Conservation (phyloP, 2,888 invertebrate genomes). For the Ptycholaimellus sp. region DNA sequence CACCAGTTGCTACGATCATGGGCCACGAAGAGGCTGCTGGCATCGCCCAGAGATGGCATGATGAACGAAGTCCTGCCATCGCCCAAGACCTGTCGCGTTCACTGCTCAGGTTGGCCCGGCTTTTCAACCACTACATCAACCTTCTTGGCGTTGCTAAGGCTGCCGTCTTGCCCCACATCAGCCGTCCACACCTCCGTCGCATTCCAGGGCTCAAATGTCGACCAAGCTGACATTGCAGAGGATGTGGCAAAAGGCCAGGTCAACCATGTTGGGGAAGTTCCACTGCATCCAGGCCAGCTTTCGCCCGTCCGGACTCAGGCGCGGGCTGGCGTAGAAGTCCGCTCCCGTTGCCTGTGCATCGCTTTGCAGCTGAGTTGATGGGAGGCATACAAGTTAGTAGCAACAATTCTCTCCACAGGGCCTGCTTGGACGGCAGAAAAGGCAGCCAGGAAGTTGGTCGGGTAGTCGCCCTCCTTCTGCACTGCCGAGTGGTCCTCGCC, state of each 20-base stretch:
- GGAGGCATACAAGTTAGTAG: too few species aligned
- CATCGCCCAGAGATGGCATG: too few species aligned
- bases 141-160: too few species aligned
- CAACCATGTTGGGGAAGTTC: slow-evolving; percentile 31
- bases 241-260: neutral
- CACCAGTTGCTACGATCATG: too few species aligned
- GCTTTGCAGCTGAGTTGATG: too few species aligned
- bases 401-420: too few species aligned
- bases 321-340: slow-evolving; percentile 29
- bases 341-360: slow-evolving; percentile 22
- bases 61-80: slow-evolving; percentile 10
- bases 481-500: too few species aligned
- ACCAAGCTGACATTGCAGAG: neutral
- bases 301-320: slow-evolving; percentile 27
- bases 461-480: too few species aligned
- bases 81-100: slow-evolving; percentile 15
- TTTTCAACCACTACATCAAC: too few species aligned
- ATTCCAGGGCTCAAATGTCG: slow-evolving; percentile 28
- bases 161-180: slow-evolving; percentile 16
- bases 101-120: slow-evolving; percentile 3
- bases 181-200: slow-evolving; percentile 26
- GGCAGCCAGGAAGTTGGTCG: too few species aligned
- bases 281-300: slow-evolving; percentile 29
- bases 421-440: too few species aligned
- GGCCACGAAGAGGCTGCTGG: too few species aligned